Evolutionary conservation across 2,113 vertebrate species (phyloP).

Genomic region (Paradoxurus hermaphroditus): DNA sequence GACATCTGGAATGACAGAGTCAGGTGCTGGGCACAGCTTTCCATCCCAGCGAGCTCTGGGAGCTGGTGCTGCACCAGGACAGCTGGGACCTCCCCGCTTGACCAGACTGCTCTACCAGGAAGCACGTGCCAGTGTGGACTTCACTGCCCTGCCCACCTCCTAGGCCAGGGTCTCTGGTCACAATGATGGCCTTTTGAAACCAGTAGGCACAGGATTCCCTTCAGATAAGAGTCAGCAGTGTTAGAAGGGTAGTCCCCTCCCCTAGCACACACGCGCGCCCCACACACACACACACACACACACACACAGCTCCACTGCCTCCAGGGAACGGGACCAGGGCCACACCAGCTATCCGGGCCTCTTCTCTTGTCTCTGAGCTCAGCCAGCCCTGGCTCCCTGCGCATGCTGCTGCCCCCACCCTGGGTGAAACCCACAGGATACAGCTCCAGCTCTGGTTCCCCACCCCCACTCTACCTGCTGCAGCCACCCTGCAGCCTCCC

Average conservation of each 20-base stretch:
- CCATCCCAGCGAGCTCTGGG: not conserved
- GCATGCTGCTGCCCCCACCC: not conserved
- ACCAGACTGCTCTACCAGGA: fast-evolving
- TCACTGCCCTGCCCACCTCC: not conserved
- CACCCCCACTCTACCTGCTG: too few species aligned
- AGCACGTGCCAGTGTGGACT: fast-evolving
- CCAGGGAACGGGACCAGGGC: fast-evolving
- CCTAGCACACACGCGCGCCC: not conserved
- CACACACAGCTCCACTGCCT: fast-evolving
- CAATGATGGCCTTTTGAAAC: not conserved
- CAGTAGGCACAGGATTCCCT: not conserved
- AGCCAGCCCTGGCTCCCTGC: not conserved
- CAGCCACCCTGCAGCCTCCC: not conserved
- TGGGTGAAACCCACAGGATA: not conserved
- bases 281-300: not conserved
- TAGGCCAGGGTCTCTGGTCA: not conserved
- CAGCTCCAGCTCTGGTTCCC: not conserved
- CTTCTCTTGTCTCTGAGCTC: not conserved
- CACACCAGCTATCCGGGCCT: not conserved
- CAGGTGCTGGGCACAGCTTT: fast-evolving
- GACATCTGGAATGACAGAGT: fast-evolving
- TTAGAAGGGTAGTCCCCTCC: not conserved
- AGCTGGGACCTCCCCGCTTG: not conserved
- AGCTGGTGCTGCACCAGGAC: too few species aligned
- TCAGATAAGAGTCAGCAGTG: not conserved